These are phyloP conservation scores for Drosophila parabipectinata DNA, from an alignment of 1,140 invertebrate species.

Conservation along the genomic window DNA sequence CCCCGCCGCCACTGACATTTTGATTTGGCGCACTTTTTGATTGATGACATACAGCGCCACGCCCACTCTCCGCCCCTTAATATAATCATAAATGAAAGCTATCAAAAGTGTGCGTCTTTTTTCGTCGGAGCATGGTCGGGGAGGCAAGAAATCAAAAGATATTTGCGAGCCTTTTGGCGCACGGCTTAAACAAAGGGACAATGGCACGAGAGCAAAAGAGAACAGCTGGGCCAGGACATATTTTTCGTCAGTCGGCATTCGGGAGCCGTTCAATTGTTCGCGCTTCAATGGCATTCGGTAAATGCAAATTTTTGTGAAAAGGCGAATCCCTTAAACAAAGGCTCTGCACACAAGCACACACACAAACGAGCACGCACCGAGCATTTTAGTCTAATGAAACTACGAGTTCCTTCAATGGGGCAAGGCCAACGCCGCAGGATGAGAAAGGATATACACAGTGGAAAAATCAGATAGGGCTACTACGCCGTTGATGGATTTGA, in stretches of 20 bases:
- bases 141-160: conserved; percentile 68
- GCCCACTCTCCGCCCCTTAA: conserved; percentile 9
- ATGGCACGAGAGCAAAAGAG: conserved; percentile 63
- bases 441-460: conserved; percentile 13
- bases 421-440: conserved; percentile 26
- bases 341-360: conserved; percentile 28
- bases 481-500: neutral
- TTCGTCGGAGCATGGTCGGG: conserved; percentile 10
- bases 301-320: conserved; percentile 73
- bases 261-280: conserved; percentile 63
- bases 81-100: conserved; percentile 77
- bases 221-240: conserved; percentile 68
- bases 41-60: conserved; percentile 67
- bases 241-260: conserved; percentile 2
- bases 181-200: conserved; percentile 69
- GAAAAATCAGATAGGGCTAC: neutral
- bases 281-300: conserved; percentile 62
- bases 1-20: conserved; percentile 59
- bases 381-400: conserved; percentile 78
- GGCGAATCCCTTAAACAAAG: conserved; percentile 69
- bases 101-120: conserved; percentile 74
- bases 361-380: conserved; percentile 36
- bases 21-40: conserved; percentile 81
- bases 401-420: conserved; percentile 36
- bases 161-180: conserved; percentile 78